phyloP scores from a whole-genome alignment of 2,888 invertebrate genomes.

The Sesia apiformis region DNA sequence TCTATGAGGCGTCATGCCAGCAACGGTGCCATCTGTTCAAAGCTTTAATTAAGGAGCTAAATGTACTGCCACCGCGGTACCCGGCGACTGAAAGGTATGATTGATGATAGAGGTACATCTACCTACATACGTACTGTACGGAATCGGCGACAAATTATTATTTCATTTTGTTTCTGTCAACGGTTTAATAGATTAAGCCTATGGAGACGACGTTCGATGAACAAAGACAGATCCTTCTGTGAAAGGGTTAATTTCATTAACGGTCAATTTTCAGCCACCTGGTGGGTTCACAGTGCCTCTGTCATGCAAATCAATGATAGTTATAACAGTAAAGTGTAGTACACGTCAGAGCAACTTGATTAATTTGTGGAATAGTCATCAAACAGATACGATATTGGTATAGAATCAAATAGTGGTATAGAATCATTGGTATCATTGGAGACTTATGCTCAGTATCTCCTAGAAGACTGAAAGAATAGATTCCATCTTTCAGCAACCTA shows the following conservation, averaged over 20 bases:
- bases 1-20: conserved; percentile 44
- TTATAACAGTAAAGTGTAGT: too few species aligned
- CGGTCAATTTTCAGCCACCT: too few species aligned
- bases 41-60: conserved; percentile 67
- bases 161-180: conserved; percentile 42
- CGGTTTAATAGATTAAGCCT: conserved; percentile 30
- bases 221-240: background rate
- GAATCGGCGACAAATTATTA: conserved; percentile 34
- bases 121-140: conserved; percentile 18
- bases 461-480: too few species aligned
- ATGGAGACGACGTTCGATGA: conserved; percentile 6
- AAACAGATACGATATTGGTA: too few species aligned
- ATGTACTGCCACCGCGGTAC: conserved; percentile 46
- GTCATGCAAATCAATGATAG: too few species aligned
- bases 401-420: too few species aligned
- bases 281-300: too few species aligned
- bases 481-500: too few species aligned
- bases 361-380: too few species aligned
- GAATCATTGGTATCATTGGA: too few species aligned
- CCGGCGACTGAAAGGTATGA: conserved; percentile 45
- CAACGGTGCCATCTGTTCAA: conserved; percentile 48
- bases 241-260: background rate
- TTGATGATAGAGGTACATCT: conserved; percentile 36
- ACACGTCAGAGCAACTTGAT: too few species aligned
- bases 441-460: too few species aligned